These are phyloP conservation scores for Tanypteryx hageni DNA, from an alignment of 2,888 invertebrate genomes.

Conservation along the genomic window DNA sequence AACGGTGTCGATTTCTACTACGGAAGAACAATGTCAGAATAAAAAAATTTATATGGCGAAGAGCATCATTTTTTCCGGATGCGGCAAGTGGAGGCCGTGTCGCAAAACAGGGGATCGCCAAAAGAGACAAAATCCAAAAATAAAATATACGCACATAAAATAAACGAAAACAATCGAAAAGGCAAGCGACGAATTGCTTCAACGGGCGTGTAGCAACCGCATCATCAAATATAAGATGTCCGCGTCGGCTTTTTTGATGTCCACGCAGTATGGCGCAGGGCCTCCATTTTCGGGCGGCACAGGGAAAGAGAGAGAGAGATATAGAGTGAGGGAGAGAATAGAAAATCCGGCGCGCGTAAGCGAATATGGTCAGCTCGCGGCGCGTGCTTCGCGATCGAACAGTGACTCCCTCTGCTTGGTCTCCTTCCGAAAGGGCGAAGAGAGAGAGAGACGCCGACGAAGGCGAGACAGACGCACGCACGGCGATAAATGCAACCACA, in stretches of 20 bases:
- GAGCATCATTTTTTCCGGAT: too few species aligned
- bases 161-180: not conserved
- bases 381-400: not conserved
- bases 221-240: not conserved
- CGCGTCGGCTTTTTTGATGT: constrained; percentile 10
- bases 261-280: not conserved
- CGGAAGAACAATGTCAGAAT: too few species aligned
- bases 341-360: not conserved
- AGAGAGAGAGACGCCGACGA: not conserved
- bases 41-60: too few species aligned
- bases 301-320: not conserved
- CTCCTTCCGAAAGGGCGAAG: not conserved
- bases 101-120: too few species aligned
- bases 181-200: not conserved
- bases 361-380: not conserved
- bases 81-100: too few species aligned
- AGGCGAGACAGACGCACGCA: not conserved
- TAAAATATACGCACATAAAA: too few species aligned
- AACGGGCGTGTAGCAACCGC: not conserved
- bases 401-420: not conserved
- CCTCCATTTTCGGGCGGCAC: not conserved
- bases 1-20: too few species aligned
- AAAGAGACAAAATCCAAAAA: too few species aligned
- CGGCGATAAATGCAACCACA: not conserved
- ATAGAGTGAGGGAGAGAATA: too few species aligned